These are phyloP conservation scores for Xenopus petersii DNA, from an alignment of 2,797 vertebrate species.

Conservation along the genomic window DNA sequence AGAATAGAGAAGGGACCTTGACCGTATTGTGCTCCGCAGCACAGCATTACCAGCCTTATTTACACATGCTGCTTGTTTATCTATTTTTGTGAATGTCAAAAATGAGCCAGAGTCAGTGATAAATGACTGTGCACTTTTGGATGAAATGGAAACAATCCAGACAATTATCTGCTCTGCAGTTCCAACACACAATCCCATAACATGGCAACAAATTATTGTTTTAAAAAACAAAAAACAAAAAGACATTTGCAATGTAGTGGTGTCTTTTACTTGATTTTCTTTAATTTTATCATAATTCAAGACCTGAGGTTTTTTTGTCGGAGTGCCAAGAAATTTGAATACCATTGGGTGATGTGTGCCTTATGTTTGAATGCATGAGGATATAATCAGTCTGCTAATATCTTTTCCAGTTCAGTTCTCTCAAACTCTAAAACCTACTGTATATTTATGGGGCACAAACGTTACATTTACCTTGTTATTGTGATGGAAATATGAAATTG, in stretches of 20 bases:
- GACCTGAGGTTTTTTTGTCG: background rate
- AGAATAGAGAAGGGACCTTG: background rate
- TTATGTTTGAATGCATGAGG: too few species aligned
- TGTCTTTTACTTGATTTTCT: background rate
- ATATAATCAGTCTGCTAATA: too few species aligned
- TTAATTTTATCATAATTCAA: slow-evolving; percentile 22
- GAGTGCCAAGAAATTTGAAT: too few species aligned
- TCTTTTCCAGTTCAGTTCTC: too few species aligned
- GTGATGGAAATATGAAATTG: too few species aligned
- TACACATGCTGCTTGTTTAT: slow-evolving; percentile 33
- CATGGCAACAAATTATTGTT: slow-evolving; percentile 37
- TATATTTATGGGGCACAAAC: too few species aligned
- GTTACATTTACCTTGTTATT: too few species aligned
- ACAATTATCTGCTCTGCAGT: slow-evolving; percentile 39
- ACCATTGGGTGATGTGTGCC: too few species aligned
- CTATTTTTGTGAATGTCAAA: slow-evolving; percentile 38
- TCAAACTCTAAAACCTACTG: too few species aligned
- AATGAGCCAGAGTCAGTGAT: slow-evolving; percentile 24
- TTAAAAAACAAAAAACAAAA: slow-evolving; percentile 13
- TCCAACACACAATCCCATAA: slow-evolving; percentile 32
- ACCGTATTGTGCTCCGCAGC: background rate
- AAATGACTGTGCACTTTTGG: slow-evolving; percentile 36
- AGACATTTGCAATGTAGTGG: slow-evolving; percentile 25
- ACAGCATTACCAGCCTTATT: slow-evolving; percentile 11
- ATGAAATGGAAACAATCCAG: slow-evolving; percentile 34